Percentiles rank a stretch among this genome's conserved stretches.
phyloP scores from a whole-genome alignment of 2,797 vertebrate genomes.

The Sarcoramphus papa region DNA sequence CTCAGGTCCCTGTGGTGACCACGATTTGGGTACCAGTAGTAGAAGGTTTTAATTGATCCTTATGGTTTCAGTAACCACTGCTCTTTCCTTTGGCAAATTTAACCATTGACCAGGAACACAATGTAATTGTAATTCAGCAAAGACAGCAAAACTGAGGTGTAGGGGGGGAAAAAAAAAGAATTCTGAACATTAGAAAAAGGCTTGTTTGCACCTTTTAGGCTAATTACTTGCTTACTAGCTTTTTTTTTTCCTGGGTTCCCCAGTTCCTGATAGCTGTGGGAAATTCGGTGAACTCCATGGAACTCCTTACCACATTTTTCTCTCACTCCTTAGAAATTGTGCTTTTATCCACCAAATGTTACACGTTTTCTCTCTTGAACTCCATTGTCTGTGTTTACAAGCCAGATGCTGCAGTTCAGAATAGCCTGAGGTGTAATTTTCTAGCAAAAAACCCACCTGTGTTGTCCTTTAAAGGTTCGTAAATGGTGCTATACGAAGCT shows the following conservation, averaged over 20 bases:
- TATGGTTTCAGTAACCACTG: neutral
- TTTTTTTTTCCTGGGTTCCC: neutral
- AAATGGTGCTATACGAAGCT: neutral
- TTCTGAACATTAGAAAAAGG: neutral
- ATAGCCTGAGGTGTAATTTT: neutral
- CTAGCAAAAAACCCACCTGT: neutral
- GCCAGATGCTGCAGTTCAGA: neutral
- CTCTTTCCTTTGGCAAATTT: neutral
- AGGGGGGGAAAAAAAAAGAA: no score
- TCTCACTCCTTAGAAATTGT: neutral
- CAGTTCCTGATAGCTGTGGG: neutral
- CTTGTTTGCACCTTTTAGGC: neutral
- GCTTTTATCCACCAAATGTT: neutral
- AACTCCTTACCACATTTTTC: neutral
- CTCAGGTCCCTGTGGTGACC: no score
- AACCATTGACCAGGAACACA: neutral
- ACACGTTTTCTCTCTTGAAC: neutral
- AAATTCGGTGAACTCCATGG: neutral
- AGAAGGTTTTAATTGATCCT: neutral
- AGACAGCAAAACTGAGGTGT: neutral
- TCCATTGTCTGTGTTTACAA: neutral
- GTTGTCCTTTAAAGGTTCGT: neutral
- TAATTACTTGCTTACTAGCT: neutral
- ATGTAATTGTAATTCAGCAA: neutral
- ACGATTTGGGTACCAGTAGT: neutral